Conservation (phyloP, 2,888 invertebrate species). For the Pseudanteris insignis region DNA sequence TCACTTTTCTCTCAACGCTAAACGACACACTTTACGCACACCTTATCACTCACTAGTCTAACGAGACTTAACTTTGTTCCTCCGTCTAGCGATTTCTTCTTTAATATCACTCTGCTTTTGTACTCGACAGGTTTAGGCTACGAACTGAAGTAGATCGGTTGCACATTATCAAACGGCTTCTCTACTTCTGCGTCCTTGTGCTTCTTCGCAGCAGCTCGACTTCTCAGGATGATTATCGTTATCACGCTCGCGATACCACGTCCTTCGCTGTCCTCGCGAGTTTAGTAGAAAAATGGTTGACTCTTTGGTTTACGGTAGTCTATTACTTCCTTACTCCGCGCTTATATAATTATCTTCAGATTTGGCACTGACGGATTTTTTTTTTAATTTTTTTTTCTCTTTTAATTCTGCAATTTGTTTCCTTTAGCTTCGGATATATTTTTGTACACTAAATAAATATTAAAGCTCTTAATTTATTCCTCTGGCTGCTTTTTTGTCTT, state of each 20-base stretch:
- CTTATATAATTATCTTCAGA: slow-evolving; percentile 52
- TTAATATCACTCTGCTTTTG: slow-evolving; percentile 53
- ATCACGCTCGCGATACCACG: slow-evolving; percentile 27
- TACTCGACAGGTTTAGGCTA: slow-evolving; percentile 67
- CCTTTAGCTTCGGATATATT: slow-evolving; percentile 55
- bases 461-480: slow-evolving; percentile 55
- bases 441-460: slow-evolving; percentile 65
- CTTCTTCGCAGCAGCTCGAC: slow-evolving; percentile 24
- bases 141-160: slow-evolving; percentile 66
- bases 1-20: background rate
- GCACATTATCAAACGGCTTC: background rate
- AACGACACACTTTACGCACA: too few relatives aligned
- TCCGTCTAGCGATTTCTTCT: slow-evolving; percentile 10
- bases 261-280: slow-evolving; percentile 46
- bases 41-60: slow-evolving; percentile 7
- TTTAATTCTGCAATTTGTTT: slow-evolving; percentile 42
- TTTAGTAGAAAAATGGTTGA: slow-evolving; percentile 64
- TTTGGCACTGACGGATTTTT: slow-evolving; percentile 66
- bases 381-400: too few relatives aligned
- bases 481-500: slow-evolving; percentile 38
- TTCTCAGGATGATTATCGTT: slow-evolving; percentile 26
- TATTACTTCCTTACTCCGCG: slow-evolving; percentile 28
- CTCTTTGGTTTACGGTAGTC: slow-evolving; percentile 65
- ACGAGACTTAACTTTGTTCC: slow-evolving; percentile 12
- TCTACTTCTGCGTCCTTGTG: too few relatives aligned